Base-by-base conservation (phyloP, 2,113 vertebrate species). In the Ifrita kowaldi region DNA sequence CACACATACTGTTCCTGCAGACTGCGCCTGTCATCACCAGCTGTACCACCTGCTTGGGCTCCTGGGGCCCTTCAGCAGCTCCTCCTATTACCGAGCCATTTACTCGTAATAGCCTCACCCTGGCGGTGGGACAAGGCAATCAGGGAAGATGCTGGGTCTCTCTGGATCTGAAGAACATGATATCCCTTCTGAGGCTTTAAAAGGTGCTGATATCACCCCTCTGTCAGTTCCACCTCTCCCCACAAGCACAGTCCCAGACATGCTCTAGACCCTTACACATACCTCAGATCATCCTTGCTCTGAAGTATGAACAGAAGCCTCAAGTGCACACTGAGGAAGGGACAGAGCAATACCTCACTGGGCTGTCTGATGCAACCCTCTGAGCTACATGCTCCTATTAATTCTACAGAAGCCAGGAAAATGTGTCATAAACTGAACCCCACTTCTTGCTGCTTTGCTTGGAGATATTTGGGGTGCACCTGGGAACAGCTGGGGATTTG, bases 1-100 rank as follows among this genome's bases (percentile, higher is more conserved):
- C 92, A 95, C 92, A 96, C 91, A 95, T 52, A 47, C 59, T 93
- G 95, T 93, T 93, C 96, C 73, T 53, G 65, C 67, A 95, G 83
- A 24, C 83, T 13, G 21, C 42, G 82, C 59, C 82, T 95, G 92
- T 93, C 94, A 93, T 85, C 88, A 90, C 75, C 88, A 90, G 94
- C 95, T 94, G 67, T 13, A 70, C 83, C 94, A 94, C 92, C 95
- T 97, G 95, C 95, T 20, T 50, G 67, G 76, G 70, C 79, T 92
- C 42, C 50, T 22, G 50, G 41, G 50, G 92, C 68, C 41, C 79
- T 93, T 69, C 87, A 93, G 67, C 90, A 92, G 41, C 79, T 93
- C 73, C 79, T 94, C 73, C 79, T 90, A 6, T 92, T 94, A 92
- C 95, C 2, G 20, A 74, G 55, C 63, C 90, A 73, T 53, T 73